Percentiles rank a stretch among this genome's conserved stretches.
Conservation (phyloP, 2,113 vertebrate species). For the Pogona vitticeps region DNA sequence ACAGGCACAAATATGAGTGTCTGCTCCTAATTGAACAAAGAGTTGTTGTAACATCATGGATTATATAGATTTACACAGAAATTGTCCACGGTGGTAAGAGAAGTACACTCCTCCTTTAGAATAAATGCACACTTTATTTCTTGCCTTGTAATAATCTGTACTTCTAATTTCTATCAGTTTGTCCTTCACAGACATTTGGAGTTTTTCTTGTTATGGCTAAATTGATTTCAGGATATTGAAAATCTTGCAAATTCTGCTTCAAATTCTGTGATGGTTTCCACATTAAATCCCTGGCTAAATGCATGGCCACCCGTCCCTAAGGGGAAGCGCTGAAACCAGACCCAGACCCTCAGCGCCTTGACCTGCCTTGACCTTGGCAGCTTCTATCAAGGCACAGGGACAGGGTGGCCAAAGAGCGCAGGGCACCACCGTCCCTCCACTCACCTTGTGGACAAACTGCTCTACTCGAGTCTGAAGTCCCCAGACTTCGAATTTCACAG, state of each 20-base stretch:
- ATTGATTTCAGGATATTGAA: neutral
- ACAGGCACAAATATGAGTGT: neutral
- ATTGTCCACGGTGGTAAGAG: neutral
- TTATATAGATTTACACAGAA: neutral
- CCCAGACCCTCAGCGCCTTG: neutral
- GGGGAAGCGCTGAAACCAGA: slow-evolving; percentile 11
- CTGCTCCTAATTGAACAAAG: neutral
- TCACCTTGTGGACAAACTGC: slow-evolving; percentile 98
- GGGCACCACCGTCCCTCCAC: slow-evolving; percentile 51
- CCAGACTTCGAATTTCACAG: slow-evolving; percentile 98
- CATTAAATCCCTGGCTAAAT: neutral
- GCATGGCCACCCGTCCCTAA: neutral
- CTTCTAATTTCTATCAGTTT: neutral
- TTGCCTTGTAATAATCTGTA: neutral
- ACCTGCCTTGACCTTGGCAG: neutral
- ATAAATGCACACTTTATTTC: neutral
- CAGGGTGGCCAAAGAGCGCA: neutral
- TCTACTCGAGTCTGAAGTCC: slow-evolving; percentile 97
- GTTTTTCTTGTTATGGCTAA: neutral
- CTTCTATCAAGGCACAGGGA: neutral
- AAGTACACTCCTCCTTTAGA: neutral
- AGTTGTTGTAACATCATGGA: no score
- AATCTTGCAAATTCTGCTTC: neutral
- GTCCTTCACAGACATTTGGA: neutral
- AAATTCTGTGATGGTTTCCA: neutral